phyloP scores from a whole-genome alignment of 2,888 invertebrate species.

The Rapana venosa region DNA sequence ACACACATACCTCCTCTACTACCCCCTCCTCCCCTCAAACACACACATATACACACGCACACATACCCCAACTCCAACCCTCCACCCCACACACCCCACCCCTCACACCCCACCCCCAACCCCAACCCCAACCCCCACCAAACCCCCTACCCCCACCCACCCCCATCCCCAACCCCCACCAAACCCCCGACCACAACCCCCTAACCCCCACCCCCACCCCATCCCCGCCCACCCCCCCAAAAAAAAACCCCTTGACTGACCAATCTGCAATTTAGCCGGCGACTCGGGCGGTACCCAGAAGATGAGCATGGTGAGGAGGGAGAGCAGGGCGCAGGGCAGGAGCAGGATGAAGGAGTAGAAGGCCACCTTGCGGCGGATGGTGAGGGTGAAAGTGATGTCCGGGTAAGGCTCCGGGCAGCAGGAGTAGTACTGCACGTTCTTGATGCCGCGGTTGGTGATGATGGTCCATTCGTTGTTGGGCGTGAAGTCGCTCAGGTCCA shows the following conservation, averaged over 20 bases:
- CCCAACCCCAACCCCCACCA: too few species aligned
- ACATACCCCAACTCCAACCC: background rate
- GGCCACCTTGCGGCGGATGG: constrained; percentile 58
- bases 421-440: constrained; percentile 72
- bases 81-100: too few species aligned
- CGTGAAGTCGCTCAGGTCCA: constrained; percentile 74
- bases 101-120: too few species aligned
- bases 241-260: constrained; percentile 53
- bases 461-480: constrained; percentile 78
- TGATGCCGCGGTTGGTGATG: constrained; percentile 66
- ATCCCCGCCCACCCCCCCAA: too few species aligned
- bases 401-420: constrained; percentile 76
- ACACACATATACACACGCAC: constrained; percentile 20
- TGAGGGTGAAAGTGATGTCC: constrained; percentile 72
- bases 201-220: too few species aligned
- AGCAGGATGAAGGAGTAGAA: constrained; percentile 78
- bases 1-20: too few species aligned
- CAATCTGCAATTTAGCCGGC: constrained; percentile 77
- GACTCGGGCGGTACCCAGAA: constrained; percentile 79
- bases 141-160: too few species aligned
- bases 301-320: constrained; percentile 76
- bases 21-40: background rate
- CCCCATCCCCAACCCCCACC: too few species aligned
- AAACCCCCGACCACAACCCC: too few species aligned
- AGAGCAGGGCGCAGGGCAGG: constrained; percentile 77